Base-by-base conservation (phyloP, 2,797 vertebrate genomes). In the Galaxias olidus region DNA sequence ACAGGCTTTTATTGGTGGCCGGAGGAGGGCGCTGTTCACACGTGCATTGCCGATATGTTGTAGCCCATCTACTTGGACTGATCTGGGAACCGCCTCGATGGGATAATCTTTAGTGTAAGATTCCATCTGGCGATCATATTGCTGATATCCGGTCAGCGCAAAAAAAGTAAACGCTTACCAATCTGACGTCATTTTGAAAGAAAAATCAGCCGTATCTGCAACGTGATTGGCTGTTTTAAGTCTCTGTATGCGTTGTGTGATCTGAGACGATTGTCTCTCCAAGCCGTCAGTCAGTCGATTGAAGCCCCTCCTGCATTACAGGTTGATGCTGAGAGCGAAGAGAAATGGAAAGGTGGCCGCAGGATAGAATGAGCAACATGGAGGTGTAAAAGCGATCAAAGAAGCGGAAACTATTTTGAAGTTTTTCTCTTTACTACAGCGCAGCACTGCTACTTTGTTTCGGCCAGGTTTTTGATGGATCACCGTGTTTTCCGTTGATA, bases 161-260 rank as follows among this genome's bases (percentile, higher is more conserved):
- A 51, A 50, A 13, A 18, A 51, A 51, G 49, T 51, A 9, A 51
- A 51, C 49, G 18, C 19, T 14, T 0, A 18, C 3, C 20, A 13
- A 18, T 47, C 19, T 59, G 18, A 56, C 58, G 58, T 19, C 18
- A 30, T 20, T 14, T 59, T 46, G 44, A 60, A 19, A 20, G n/a
- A 17, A 8, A 60, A 44, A 19, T 19, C 43, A n/a, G 5, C 30
- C 30, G 17, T 60, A 18, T 60, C 44, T 43, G 19, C 0, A 20
- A 12, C 44, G 14, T 19, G 19, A 60, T 60, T 60, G 45, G 59
- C 59, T 60, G 59, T 60, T 47, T 47, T 49, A 10, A 13, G 42
- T 60, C 46, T 41, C 18, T 9, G 20, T 60, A 15, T 20, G 14
- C 8, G 45, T 20, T 8, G 8, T 18, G n/a, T 48, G 8, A 14